Evolutionary conservation across 2,797 vertebrate genomes (phyloP).

Genomic region (Microctenopoma steveboyesi): DNA sequence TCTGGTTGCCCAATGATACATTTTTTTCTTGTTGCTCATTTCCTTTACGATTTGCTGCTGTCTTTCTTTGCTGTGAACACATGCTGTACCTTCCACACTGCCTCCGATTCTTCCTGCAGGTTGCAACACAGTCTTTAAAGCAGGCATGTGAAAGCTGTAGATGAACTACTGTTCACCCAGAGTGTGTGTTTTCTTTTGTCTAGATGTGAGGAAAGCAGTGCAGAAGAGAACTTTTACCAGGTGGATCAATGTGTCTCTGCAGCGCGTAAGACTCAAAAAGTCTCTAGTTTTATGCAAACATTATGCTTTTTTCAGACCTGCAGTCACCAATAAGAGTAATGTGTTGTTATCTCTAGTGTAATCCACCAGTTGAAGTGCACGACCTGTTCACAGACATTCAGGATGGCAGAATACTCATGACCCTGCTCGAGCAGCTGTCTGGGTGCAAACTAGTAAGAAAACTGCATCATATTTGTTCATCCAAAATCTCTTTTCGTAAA

Average conservation of each 20-base stretch:
- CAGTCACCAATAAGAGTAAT: background rate
- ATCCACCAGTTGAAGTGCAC: slow-evolving; percentile 87
- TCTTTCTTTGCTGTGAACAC: background rate
- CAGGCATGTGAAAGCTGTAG: background rate
- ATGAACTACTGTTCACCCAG: background rate
- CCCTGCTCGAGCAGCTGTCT: slow-evolving; percentile 89
- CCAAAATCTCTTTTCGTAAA: too few species aligned
- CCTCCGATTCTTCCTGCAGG: background rate
- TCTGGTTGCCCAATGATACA: slow-evolving; percentile 21
- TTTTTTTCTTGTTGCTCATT: slow-evolving; percentile 1
- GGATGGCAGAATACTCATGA: slow-evolving; percentile 92
- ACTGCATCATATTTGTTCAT: too few species aligned
- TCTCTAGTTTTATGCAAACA: background rate
- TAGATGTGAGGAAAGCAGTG: slow-evolving; percentile 86
- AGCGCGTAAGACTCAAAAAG: slow-evolving; percentile 81
- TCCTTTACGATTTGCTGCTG: background rate
- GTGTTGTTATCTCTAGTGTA: slow-evolving; percentile 73
- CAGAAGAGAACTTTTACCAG: slow-evolving; percentile 91
- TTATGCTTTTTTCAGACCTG: background rate
- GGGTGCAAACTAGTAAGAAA: slow-evolving; percentile 87
- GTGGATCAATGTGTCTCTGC: slow-evolving; percentile 92
- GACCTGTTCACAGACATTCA: slow-evolving; percentile 90
- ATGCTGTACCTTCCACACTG: background rate
- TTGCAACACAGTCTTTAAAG: too few species aligned
- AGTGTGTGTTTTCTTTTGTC: slow-evolving; percentile 1